Conservation (phyloP, 2,797 vertebrate species). For the Poeciliopsis paucimaculata region DNA sequence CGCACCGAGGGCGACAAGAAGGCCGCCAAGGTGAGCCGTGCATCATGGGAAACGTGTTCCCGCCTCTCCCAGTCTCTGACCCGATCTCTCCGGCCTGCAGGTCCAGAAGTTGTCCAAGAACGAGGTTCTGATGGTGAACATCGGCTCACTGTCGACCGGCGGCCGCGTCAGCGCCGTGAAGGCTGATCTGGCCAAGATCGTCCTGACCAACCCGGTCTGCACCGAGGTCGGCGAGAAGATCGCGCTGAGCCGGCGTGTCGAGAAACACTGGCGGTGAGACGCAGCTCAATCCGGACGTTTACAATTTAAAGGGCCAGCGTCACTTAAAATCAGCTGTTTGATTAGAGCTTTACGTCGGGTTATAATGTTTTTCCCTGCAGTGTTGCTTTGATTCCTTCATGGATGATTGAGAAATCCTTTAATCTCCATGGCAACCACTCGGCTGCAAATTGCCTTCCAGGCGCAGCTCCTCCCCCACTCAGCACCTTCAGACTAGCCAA, state of each 20-base stretch:
- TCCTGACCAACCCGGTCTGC: slow-evolving; percentile 98
- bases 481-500: too few relatives aligned
- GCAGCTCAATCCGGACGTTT: too few relatives aligned
- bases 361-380: too few relatives aligned
- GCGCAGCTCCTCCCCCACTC: too few relatives aligned
- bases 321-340: too few relatives aligned
- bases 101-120: slow-evolving; percentile 99
- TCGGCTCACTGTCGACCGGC: slow-evolving; percentile 95
- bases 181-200: slow-evolving; percentile 97
- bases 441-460: too few relatives aligned
- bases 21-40: slow-evolving; percentile 89
- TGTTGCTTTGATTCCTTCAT: too few relatives aligned
- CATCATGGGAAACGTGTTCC: slow-evolving; percentile 21
- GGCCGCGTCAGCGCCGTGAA: slow-evolving; percentile 98
- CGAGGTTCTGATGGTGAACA: slow-evolving; percentile 99
- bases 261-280: slow-evolving; percentile 98
- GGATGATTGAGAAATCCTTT: too few relatives aligned
- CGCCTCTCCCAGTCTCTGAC: not conserved
- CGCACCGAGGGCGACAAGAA: slow-evolving; percentile 99
- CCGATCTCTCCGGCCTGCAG: slow-evolving; percentile 65
- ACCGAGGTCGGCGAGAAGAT: slow-evolving; percentile 99
- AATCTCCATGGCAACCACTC: too few relatives aligned
- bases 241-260: slow-evolving; percentile 95
- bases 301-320: too few relatives aligned
- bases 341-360: too few relatives aligned